phyloP scores from a whole-genome alignment of 2,797 vertebrate species.

The Octomys mimax region DNA sequence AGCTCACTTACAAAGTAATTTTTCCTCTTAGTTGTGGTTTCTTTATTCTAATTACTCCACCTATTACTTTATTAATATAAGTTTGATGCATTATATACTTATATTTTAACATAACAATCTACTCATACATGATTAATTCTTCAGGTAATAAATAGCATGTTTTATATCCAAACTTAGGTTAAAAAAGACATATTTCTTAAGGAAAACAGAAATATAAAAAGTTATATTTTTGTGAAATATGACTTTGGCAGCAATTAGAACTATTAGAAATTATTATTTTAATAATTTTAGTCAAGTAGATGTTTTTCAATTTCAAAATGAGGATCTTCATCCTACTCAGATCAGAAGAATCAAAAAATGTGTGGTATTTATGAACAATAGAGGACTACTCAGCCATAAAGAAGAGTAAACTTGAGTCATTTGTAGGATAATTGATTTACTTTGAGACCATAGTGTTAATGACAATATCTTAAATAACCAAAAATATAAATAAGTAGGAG shows the following conservation, averaged over 20 bases:
- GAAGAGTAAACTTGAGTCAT: not conserved
- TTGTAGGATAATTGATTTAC: not conserved
- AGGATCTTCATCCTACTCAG: not conserved
- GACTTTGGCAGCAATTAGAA: not conserved
- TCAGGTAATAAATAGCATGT: not conserved
- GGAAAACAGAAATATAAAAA: not conserved
- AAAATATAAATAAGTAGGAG: not conserved
- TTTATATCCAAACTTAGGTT: not conserved
- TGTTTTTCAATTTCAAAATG: not conserved
- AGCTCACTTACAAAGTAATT: not conserved
- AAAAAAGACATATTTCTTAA: not conserved
- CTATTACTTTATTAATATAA: not conserved
- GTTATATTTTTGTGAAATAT: not conserved
- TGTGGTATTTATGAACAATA: not conserved
- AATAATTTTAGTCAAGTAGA: not conserved
- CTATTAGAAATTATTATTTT: not conserved
- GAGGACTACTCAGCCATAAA: not conserved
- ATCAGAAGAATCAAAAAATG: not conserved
- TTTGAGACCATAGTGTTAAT: not conserved
- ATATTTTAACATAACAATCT: not conserved
- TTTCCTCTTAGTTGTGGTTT: not conserved
- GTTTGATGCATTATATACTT: not conserved
- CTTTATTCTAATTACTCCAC: not conserved
- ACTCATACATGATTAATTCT: not conserved
- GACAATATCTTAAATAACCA: not conserved